A percentile compares a stretch with the other conserved stretches of the same genome.
Conservation (phyloP, 2,113 vertebrate genomes). For the Oxygymnocypris stewartii region DNA sequence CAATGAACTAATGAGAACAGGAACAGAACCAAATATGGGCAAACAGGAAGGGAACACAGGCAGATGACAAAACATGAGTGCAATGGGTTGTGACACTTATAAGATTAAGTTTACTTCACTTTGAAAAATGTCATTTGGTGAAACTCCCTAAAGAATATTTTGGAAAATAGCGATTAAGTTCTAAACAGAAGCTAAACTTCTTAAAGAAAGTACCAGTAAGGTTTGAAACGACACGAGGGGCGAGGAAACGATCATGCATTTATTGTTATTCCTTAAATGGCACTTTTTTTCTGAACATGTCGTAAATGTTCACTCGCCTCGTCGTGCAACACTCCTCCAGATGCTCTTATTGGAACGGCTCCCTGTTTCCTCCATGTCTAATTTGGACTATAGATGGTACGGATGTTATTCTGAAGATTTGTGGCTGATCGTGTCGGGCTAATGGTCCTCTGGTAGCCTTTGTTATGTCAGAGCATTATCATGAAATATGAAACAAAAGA, state of each 20-base stretch:
- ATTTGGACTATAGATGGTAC: slow-evolving; percentile 50
- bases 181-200: neutral
- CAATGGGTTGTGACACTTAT: too few relatives aligned
- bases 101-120: neutral
- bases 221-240: neutral
- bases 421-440: slow-evolving; percentile 56
- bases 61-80: too few relatives aligned
- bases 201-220: neutral
- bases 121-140: neutral
- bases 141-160: neutral
- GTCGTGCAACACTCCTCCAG: neutral
- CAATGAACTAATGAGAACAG: too few relatives aligned
- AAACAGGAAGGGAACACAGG: too few relatives aligned
- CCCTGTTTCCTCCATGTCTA: slow-evolving; percentile 46
- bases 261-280: too few relatives aligned
- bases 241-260: neutral
- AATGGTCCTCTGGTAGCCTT: slow-evolving; percentile 53
- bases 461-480: slow-evolving; percentile 56
- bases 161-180: neutral
- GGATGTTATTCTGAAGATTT: slow-evolving; percentile 60
- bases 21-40: too few relatives aligned
- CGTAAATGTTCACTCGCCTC: neutral
- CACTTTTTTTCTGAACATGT: neutral
- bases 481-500: slow-evolving; percentile 61
- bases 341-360: slow-evolving; percentile 14